Conservation (phyloP, 2,113 vertebrate species). For the Okapia johnstoni region DNA sequence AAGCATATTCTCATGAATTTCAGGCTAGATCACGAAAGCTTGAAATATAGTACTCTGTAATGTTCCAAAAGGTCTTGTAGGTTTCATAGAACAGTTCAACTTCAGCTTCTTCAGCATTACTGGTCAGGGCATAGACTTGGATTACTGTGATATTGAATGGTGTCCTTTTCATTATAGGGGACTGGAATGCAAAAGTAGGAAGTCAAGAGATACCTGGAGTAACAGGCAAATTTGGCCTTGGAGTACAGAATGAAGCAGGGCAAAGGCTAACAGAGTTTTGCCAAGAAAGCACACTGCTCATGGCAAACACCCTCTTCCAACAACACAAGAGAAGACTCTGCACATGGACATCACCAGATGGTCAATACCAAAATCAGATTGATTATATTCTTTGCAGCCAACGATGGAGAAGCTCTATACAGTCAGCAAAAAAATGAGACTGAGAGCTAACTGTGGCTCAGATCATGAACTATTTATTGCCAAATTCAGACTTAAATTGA, state of each 20-base stretch:
- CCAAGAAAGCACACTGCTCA: not conserved
- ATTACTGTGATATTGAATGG: not conserved
- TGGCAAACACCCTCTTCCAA: not conserved
- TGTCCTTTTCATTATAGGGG: not conserved
- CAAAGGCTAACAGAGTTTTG: not conserved
- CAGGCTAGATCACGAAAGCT: not conserved
- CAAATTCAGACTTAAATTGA: not conserved
- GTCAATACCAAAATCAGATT: not conserved
- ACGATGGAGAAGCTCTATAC: not conserved
- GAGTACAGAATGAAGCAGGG: not conserved
- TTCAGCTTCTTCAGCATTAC: not conserved
- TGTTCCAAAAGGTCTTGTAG: not conserved
- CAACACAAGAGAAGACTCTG: not conserved
- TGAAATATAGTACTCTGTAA: not conserved
- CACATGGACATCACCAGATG: not conserved
- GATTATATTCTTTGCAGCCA: not conserved
- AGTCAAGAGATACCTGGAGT: not conserved
- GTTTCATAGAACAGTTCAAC: not conserved
- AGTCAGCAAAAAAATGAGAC: not conserved
- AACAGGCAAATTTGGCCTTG: not conserved
- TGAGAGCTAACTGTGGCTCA: not conserved
- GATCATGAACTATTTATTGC: not conserved
- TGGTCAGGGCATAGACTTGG: not conserved
- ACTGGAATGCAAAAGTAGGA: not conserved
- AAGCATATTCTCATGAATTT: not conserved